These are phyloP conservation scores for Drosophila peninsularis DNA, from an alignment of 2,888 invertebrate species.

Conservation along the genomic window DNA sequence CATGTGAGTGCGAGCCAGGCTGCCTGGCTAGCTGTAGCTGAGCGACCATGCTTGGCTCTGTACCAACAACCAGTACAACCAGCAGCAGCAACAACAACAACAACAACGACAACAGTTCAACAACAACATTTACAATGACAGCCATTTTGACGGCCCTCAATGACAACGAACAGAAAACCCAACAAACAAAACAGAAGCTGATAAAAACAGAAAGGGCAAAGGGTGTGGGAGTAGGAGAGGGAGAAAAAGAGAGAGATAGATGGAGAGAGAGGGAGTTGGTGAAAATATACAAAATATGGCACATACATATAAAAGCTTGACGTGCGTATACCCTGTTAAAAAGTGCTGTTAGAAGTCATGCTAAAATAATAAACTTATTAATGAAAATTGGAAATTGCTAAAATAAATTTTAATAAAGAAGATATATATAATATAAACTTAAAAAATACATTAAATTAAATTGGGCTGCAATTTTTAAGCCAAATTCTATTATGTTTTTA, in stretches of 20 bases:
- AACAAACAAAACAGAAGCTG: constrained; percentile 24
- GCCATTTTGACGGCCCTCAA: constrained; percentile 65
- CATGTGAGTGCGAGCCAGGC: constrained; percentile 32
- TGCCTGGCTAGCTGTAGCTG: constrained; percentile 1
- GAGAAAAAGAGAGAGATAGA: background rate
- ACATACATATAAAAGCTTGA: constrained; percentile 25
- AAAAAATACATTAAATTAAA: too few relatives aligned
- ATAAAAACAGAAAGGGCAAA: background rate
- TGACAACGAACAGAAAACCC: constrained; percentile 33
- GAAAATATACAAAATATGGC: background rate
- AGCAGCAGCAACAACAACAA: constrained; percentile 28
- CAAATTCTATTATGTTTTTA: too few relatives aligned
- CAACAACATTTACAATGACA: constrained; percentile 44
- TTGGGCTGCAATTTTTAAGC: too few relatives aligned
- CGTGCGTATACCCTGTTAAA: constrained; percentile 13
- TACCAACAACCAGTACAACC: constrained; percentile 40
- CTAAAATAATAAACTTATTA: background rate
- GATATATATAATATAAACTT: too few relatives aligned
- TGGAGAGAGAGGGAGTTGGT: background rate
- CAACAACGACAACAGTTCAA: constrained; percentile 29
- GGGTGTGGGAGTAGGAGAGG: background rate
- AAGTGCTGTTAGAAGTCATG: background rate
- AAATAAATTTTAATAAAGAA: background rate
- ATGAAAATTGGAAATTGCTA: background rate
- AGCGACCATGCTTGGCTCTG: constrained; percentile 50